A percentile compares a stretch with the other conserved stretches of the same genome.
phyloP scores from a whole-genome alignment of 2,797 vertebrate species.

The Periparus ater region DNA sequence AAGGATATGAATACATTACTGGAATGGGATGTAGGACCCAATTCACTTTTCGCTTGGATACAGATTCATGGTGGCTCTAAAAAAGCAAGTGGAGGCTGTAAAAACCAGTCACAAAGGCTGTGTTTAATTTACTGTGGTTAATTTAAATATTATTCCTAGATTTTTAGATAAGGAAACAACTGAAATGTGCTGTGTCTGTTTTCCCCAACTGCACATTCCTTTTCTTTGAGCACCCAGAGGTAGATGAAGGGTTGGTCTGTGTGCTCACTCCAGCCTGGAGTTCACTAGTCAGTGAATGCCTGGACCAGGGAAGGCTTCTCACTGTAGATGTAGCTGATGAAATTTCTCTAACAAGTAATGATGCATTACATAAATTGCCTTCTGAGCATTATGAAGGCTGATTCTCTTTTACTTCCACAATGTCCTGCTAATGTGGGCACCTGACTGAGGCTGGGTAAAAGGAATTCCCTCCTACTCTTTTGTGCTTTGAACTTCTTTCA shows the following conservation, averaged over 20 bases:
- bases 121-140: neutral
- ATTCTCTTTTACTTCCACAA: neutral
- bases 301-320: neutral
- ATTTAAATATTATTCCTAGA: neutral
- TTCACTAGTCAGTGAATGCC: neutral
- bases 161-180: neutral
- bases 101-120: neutral
- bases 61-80: neutral
- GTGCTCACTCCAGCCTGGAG: neutral
- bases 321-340: neutral
- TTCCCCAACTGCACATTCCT: neutral
- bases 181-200: neutral
- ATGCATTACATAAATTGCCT: neutral
- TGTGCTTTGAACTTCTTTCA: constrained; percentile 9
- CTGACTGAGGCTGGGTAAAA: constrained; percentile 8
- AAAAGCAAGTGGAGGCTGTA: neutral
- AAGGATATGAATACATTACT: neutral
- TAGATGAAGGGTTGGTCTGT: neutral
- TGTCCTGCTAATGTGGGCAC: neutral
- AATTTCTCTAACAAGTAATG: neutral
- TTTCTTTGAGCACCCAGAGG: neutral
- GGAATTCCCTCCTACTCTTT: neutral
- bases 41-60: neutral
- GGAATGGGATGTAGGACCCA: neutral
- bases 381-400: neutral